Conservation (phyloP, 2,797 vertebrate species). For the Lutjanus argentimaculatus region DNA sequence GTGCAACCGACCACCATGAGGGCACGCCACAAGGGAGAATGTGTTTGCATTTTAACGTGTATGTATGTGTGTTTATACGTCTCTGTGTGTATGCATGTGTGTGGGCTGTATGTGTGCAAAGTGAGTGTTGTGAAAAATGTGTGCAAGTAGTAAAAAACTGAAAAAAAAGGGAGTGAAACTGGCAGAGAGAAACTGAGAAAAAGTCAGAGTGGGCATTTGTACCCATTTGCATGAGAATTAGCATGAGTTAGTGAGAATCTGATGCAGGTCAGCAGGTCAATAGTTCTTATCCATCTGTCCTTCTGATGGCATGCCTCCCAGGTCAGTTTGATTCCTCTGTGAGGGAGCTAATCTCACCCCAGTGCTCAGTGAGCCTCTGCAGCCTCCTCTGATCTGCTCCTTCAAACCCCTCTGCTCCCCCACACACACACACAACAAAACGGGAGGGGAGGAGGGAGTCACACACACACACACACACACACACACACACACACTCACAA, state of each 20-base stretch:
- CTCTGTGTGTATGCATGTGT: constrained; percentile 2
- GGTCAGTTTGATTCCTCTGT: constrained; percentile 82
- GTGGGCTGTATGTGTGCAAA: neutral
- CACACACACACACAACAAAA: constrained; percentile 62
- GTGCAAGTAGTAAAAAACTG: neutral
- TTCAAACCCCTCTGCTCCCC: constrained; percentile 69
- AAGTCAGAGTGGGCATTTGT: constrained; percentile 74
- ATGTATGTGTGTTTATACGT: constrained; percentile 17
- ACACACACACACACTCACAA: constrained; percentile 17
- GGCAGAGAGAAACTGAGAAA: constrained; percentile 16
- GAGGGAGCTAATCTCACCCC: constrained; percentile 83
- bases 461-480: constrained; percentile 15
- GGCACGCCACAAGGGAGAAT: constrained; percentile 77
- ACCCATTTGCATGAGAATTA: constrained; percentile 82
- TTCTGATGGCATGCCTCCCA: constrained; percentile 85
- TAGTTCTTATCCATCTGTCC: constrained; percentile 87
- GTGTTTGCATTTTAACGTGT: constrained; percentile 57
- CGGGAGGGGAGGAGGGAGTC: constrained; percentile 23
- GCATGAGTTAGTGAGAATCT: constrained; percentile 79
- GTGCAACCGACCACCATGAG: constrained; percentile 85
- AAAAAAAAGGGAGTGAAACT: neutral
- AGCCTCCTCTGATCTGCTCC: constrained; percentile 83
- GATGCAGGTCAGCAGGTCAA: constrained; percentile 85
- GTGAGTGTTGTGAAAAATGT: constrained; percentile 5
- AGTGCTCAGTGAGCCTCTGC: constrained; percentile 82